These are phyloP conservation scores for Calameuta idolon DNA, from an alignment of 2,888 invertebrate genomes.

Conservation along the genomic window DNA sequence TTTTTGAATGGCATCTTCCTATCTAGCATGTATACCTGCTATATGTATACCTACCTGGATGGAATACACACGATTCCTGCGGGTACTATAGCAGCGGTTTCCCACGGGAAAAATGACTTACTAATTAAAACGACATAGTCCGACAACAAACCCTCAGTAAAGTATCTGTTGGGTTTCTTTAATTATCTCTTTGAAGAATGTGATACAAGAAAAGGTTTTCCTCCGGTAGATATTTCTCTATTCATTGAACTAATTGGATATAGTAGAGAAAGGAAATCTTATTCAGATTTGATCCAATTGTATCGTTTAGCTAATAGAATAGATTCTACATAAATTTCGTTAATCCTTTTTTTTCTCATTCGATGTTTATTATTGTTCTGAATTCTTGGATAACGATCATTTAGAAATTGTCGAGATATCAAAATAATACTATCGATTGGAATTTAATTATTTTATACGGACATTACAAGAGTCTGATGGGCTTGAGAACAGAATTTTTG, in stretches of 20 bases:
- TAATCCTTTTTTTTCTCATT: background rate
- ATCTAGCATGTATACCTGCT: slow-evolving; percentile 20
- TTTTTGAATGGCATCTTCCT: slow-evolving; percentile 42
- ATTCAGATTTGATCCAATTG: background rate
- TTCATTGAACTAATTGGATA: background rate
- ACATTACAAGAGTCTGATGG: background rate
- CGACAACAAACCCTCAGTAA: background rate
- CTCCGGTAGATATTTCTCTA: background rate
- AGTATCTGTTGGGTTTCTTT: background rate
- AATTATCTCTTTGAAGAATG: background rate
- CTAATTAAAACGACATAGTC: slow-evolving; percentile 32
- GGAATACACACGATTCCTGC: background rate
- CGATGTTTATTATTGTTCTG: background rate
- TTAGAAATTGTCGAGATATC: background rate
- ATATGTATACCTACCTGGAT: background rate
- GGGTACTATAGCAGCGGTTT: slow-evolving; percentile 37
- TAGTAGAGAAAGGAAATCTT: background rate
- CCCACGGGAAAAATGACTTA: slow-evolving; percentile 56
- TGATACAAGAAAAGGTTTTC: background rate
- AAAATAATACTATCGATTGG: background rate
- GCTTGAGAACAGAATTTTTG: background rate
- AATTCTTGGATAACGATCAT: background rate
- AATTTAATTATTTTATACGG: background rate
- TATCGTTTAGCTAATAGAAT: background rate
- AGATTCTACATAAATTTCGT: background rate